phyloP scores from a whole-genome alignment of 2,797 vertebrate species.

The Darevskia mixta region DNA sequence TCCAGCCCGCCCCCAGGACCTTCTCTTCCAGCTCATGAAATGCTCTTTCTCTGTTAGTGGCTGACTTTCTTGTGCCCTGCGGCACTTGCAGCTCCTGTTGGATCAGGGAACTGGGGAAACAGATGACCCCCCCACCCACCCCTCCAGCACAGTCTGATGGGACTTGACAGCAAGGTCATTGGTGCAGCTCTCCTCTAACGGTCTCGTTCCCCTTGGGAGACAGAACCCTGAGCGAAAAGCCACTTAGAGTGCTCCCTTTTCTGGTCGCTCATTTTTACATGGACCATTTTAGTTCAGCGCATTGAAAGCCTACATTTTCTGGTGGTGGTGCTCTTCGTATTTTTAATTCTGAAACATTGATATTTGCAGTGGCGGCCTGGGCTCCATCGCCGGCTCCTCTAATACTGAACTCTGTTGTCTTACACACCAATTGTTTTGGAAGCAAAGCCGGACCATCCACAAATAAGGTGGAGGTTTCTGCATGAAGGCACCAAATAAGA shows the following conservation, averaged over 20 bases:
- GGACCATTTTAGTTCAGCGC: neutral
- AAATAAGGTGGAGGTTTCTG: too few relatives aligned
- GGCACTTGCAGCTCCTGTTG: neutral
- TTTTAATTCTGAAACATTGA: neutral
- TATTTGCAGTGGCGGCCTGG: too few relatives aligned
- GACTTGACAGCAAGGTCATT: neutral
- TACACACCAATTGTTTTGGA: neutral
- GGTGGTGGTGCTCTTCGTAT: neutral
- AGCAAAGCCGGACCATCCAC: neutral
- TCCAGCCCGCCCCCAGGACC: neutral
- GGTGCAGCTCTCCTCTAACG: neutral
- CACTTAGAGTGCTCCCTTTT: neutral
- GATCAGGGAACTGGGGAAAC: neutral
- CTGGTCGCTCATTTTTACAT: too few relatives aligned
- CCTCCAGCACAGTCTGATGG: neutral
- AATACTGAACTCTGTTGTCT: neutral
- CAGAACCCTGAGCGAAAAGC: neutral
- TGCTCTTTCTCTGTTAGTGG: neutral
- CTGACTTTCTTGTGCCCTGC: neutral
- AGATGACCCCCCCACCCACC: too few relatives aligned
- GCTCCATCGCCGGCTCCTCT: neutral
- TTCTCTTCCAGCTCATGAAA: neutral
- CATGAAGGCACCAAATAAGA: too few relatives aligned
- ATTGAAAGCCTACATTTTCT: neutral
- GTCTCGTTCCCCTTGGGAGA: neutral